These are phyloP conservation scores for Buphagus erythrorhynchus DNA, from an alignment of 2,797 vertebrate species.

Conservation along the genomic window DNA sequence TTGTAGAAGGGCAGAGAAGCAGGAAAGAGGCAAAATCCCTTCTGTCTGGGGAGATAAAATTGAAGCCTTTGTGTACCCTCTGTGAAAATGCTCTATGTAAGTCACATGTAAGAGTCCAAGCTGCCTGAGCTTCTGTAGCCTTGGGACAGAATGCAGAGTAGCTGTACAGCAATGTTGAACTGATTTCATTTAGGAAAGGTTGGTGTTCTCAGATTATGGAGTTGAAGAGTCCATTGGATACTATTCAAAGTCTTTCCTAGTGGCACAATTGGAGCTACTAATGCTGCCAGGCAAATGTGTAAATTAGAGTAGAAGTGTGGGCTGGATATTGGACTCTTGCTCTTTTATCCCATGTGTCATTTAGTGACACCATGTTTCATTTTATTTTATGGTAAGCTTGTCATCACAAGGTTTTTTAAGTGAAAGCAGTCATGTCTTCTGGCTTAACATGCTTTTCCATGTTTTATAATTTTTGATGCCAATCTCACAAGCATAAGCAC, in stretches of 20 bases:
- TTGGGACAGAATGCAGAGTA: not conserved
- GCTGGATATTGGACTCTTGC: not conserved
- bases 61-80: not conserved
- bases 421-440: not conserved
- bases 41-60: not conserved
- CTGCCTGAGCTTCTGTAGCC: not conserved
- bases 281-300: not conserved
- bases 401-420: not conserved
- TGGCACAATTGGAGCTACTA: not conserved
- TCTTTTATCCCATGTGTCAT: not conserved
- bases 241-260: not conserved
- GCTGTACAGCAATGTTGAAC: not conserved
- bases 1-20: not conserved
- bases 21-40: not conserved
- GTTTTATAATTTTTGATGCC: not conserved
- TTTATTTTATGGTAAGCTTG: not conserved
- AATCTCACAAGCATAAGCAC: not conserved
- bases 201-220: not conserved
- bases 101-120: not conserved
- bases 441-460: not conserved
- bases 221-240: rapidly evolving
- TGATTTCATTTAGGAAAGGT: not conserved
- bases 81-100: not conserved
- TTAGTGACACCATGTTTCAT: not conserved
- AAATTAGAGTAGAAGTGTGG: not conserved